Evolutionary conservation across 2,797 vertebrate genomes (phyloP).

Genomic region (Myotis myotis): DNA sequence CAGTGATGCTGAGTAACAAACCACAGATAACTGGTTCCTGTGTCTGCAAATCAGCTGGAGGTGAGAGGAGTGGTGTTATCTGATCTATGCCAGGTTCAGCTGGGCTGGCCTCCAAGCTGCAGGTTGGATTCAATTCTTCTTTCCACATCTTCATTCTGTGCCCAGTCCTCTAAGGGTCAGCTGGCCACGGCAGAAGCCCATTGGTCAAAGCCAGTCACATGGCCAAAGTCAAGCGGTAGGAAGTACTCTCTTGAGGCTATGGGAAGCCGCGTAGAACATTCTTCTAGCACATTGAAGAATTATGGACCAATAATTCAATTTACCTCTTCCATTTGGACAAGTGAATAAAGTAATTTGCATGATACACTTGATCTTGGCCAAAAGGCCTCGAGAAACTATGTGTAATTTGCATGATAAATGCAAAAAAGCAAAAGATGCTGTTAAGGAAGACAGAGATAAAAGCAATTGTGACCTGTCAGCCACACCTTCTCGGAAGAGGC

Average conservation of each 20-base stretch:
- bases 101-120: not conserved
- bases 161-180: not conserved
- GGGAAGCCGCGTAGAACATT: not conserved
- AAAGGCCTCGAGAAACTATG: not conserved
- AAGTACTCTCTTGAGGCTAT: not conserved
- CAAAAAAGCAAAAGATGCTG: not conserved
- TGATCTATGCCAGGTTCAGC: not conserved
- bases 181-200: not conserved
- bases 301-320: not conserved
- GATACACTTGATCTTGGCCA: not conserved
- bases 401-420: not conserved
- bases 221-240: not conserved
- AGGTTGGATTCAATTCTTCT: not conserved
- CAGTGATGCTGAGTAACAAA: not conserved
- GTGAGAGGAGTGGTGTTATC: too few species aligned
- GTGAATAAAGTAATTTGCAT: too few species aligned
- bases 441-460: not conserved
- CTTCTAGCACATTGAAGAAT: not conserved
- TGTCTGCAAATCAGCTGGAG: not conserved
- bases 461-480: not conserved
- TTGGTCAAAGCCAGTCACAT: not conserved
- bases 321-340: not conserved
- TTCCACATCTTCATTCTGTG: not conserved
- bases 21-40: too few species aligned
- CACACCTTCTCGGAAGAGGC: not conserved